These are phyloP conservation scores for Psittacula echo DNA, from an alignment of 2,797 vertebrate genomes.

Conservation along the genomic window DNA sequence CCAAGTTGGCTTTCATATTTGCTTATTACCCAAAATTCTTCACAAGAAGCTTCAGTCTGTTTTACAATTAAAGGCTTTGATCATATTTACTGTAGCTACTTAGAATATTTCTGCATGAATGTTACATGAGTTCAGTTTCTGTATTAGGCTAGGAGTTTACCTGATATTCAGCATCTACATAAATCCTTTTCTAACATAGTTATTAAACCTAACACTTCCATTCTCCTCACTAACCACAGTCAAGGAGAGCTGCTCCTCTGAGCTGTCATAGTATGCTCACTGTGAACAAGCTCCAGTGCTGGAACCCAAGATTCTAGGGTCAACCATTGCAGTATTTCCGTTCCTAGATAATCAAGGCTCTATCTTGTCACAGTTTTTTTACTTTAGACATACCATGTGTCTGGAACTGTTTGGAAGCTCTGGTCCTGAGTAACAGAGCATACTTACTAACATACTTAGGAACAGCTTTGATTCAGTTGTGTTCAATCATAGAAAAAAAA, in stretches of 20 bases:
- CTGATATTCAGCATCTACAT: not conserved
- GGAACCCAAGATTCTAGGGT: not conserved
- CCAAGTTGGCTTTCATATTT: constrained; percentile 58
- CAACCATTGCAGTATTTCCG: not conserved
- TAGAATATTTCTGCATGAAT: constrained; percentile 58
- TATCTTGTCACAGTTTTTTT: not conserved
- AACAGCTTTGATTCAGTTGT: not conserved
- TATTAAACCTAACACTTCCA: not conserved
- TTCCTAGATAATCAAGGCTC: not conserved
- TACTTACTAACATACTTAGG: not conserved
- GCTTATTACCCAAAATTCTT: constrained; percentile 52
- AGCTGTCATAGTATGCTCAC: not conserved
- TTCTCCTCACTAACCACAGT: not conserved
- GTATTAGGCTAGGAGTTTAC: constrained; percentile 10
- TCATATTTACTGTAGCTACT: constrained; percentile 57
- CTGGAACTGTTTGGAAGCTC: not conserved
- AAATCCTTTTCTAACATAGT: not conserved
- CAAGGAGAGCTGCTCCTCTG: not conserved
- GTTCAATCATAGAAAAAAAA: not conserved
- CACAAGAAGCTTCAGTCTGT: constrained; percentile 47
- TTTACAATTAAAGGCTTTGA: constrained; percentile 70
- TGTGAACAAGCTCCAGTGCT: not conserved
- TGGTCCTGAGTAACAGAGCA: not conserved
- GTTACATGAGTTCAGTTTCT: constrained; percentile 41
- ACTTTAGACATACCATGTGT: not conserved